Evolutionary conservation across 2,113 vertebrate species (phyloP).

Genomic region (Scartelaos histophorus): DNA sequence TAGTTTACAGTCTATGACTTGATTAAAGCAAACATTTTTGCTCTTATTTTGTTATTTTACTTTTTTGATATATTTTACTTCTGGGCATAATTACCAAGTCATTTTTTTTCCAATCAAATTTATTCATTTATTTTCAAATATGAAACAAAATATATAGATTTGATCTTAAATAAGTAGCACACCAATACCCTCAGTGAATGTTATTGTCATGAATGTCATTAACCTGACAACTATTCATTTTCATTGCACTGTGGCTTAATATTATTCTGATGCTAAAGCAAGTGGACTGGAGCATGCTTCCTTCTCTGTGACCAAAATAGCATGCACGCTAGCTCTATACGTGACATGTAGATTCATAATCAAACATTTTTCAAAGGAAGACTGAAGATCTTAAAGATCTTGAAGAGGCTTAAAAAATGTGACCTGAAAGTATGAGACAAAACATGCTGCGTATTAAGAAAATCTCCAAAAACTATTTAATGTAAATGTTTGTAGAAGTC

Average conservation of each 20-base stretch:
- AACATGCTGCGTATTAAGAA: conserved; percentile 18
- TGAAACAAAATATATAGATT: no score
- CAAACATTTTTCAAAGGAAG: conserved; percentile 69
- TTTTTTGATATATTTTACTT: no score
- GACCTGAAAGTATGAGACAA: conserved; percentile 40
- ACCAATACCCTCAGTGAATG: not conserved
- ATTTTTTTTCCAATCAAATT: no score
- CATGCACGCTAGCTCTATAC: conserved; percentile 5
- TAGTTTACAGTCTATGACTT: not conserved
- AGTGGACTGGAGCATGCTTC: conserved; percentile 73
- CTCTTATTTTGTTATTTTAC: no score
- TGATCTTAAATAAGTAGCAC: not conserved
- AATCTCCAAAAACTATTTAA: not conserved
- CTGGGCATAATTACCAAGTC: no score
- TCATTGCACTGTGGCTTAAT: conserved; percentile 22
- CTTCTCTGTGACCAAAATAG: conserved; percentile 24
- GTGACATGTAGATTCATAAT: conserved; percentile 51
- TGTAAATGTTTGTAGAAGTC: not conserved
- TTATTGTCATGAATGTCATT: not conserved
- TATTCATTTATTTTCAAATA: no score
- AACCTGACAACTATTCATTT: conserved; percentile 17
- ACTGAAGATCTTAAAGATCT: conserved; percentile 53
- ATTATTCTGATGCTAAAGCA: conserved; percentile 38
- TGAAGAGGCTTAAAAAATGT: conserved; percentile 41
- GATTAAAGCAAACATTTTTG: no score